Percentiles rank a stretch among this genome's conserved stretches.
Conservation (phyloP, 2,113 vertebrate genomes). For the Brachionichthys hirsutus region DNA sequence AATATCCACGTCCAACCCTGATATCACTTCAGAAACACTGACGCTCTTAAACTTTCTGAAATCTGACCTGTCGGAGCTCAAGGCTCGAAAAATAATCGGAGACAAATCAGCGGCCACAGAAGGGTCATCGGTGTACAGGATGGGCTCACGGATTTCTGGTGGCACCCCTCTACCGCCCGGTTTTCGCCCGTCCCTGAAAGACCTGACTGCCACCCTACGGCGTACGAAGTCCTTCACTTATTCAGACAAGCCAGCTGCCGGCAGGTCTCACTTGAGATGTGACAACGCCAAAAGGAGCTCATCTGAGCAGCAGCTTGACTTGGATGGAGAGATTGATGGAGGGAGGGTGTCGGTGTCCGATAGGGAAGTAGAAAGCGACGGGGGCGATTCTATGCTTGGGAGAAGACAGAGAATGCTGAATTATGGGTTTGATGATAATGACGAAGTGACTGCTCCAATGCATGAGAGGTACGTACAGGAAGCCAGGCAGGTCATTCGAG, state of each 20-base stretch:
- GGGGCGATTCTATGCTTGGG: conserved; percentile 62
- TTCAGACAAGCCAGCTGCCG: conserved; percentile 81
- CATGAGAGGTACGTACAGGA: conserved; percentile 92
- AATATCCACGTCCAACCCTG: conserved; percentile 93
- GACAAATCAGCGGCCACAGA: conserved; percentile 38
- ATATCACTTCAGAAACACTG: conserved; percentile 90
- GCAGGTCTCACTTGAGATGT: conserved; percentile 61
- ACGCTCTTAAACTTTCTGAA: conserved; percentile 90
- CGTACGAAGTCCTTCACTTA: conserved; percentile 95
- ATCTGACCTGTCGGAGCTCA: conserved; percentile 88
- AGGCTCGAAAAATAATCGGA: conserved; percentile 80
- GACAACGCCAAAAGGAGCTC: conserved; percentile 84
- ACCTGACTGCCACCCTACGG: conserved; percentile 92
- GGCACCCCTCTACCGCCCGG: conserved; percentile 54
- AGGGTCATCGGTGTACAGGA: conserved; percentile 41
- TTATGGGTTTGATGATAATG: conserved; percentile 67
- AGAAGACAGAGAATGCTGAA: conserved; percentile 38
- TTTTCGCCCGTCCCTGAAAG: conserved; percentile 87
- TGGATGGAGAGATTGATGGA: conserved; percentile 60
- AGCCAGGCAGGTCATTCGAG: conserved; percentile 92
- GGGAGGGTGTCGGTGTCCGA: conserved; percentile 59
- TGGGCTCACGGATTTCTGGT: conserved; percentile 57
- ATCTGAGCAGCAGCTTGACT: conserved; percentile 87
- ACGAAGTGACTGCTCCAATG: conserved; percentile 80
- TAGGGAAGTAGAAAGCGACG: conserved; percentile 76